Percentiles rank a stretch among this genome's conserved stretches.
These are phyloP conservation scores for Triplophysa tibetana DNA, from an alignment of 2,113 vertebrate genomes.

Conservation along the genomic window DNA sequence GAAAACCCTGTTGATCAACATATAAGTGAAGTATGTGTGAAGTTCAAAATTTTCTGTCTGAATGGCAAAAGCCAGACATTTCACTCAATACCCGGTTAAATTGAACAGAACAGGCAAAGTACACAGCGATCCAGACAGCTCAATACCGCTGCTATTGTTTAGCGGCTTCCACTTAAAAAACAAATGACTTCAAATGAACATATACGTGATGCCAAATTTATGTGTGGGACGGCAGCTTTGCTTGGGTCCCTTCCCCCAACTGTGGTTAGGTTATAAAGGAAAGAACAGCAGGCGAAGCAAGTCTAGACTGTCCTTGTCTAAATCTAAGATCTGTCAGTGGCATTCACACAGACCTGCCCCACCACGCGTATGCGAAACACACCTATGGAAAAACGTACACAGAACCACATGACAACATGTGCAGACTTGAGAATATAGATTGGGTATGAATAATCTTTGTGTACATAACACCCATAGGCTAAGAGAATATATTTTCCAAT, in stretches of 20 bases:
- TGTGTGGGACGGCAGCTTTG: constrained; percentile 40
- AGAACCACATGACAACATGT: neutral
- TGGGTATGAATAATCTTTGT: no score
- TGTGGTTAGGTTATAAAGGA: constrained; percentile 65
- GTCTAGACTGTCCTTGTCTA: constrained; percentile 67
- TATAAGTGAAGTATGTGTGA: neutral
- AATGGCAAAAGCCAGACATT: constrained; percentile 34
- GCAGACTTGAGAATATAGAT: no score
- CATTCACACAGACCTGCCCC: constrained; percentile 62
- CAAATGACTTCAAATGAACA: constrained; percentile 56
- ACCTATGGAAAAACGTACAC: neutral
- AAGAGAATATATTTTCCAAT: no score
- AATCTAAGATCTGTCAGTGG: constrained; percentile 66
- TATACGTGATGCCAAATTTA: constrained; percentile 62
- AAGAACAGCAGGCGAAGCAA: constrained; percentile 64
- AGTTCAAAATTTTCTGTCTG: constrained; percentile 8
- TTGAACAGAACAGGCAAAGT: constrained; percentile 57
- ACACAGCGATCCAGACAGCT: constrained; percentile 48
- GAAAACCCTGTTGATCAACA: neutral
- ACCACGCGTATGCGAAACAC: neutral
- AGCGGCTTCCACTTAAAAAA: constrained; percentile 65
- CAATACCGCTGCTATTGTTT: constrained; percentile 62
- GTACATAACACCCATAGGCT: no score
- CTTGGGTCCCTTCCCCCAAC: constrained; percentile 45
- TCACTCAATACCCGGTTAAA: constrained; percentile 55